Evolutionary conservation across 35 echinoderm and acorn worm genomes (phyloP).

Genomic region (Heliocidaris erythrogramma): DNA sequence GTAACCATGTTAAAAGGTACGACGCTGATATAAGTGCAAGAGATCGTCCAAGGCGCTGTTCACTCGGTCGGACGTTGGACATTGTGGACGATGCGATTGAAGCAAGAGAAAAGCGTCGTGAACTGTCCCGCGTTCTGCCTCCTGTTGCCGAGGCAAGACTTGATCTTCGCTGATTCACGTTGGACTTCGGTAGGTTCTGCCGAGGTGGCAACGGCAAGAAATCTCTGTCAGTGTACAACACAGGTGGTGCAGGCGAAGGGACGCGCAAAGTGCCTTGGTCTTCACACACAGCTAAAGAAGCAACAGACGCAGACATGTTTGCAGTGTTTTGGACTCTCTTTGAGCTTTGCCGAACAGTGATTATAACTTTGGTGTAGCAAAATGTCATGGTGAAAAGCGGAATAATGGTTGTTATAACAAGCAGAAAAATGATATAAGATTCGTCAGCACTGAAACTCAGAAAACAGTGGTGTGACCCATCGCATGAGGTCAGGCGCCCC

Average conservation of each 20-base stretch:
- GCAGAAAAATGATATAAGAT: slow-evolving; percentile 53
- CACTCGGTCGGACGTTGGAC: slow-evolving; percentile 59
- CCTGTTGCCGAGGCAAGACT: not conserved
- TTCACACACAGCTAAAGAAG: slow-evolving; percentile 13
- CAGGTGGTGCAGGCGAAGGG: slow-evolving; percentile 22
- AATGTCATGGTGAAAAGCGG: slow-evolving; percentile 59
- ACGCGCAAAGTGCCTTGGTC: not conserved
- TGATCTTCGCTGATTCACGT: slow-evolving; percentile 18
- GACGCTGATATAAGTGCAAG: slow-evolving; percentile 56
- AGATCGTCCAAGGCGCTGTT: slow-evolving; percentile 58
- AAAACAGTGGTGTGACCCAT: slow-evolving; percentile 51
- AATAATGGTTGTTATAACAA: slow-evolving; percentile 49
- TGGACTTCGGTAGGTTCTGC: not conserved
- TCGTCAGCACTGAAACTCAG: slow-evolving; percentile 39
- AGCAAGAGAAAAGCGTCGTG: not conserved
- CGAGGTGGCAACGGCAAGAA: slow-evolving; percentile 56
- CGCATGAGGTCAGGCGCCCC: slow-evolving; percentile 47
- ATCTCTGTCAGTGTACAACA: slow-evolving; percentile 54
- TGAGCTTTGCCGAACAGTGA: slow-evolving; percentile 62
- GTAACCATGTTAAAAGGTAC: slow-evolving; percentile 54
- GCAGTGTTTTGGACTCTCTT: slow-evolving; percentile 58
- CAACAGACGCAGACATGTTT: slow-evolving; percentile 37
- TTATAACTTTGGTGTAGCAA: slow-evolving; percentile 58
- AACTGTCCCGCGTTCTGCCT: not conserved
- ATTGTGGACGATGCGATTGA: slow-evolving; percentile 66